phyloP scores from a whole-genome alignment of 2,888 invertebrate species.

The Aporophyla nigra region DNA sequence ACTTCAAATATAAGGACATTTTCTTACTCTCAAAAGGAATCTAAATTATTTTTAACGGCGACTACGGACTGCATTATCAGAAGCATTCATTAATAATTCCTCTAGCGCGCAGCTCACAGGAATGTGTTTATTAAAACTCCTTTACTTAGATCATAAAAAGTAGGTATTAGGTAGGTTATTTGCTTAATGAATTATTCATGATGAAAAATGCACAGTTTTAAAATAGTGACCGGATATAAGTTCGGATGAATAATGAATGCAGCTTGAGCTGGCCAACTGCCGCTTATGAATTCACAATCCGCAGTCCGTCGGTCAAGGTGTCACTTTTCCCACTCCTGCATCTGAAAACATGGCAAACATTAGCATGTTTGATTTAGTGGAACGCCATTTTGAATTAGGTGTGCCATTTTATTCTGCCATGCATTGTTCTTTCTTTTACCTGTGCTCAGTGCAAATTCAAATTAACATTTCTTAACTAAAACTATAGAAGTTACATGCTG shows the following conservation, averaged over 20 bases:
- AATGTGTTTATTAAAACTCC: conserved; percentile 28
- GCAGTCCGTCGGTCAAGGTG: conserved; percentile 24
- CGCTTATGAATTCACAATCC: conserved; percentile 53
- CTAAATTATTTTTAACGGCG: neutral
- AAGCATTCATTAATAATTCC: conserved; percentile 20
- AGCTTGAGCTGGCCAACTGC: conserved; percentile 1
- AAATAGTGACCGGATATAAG: conserved; percentile 51
- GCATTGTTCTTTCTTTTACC: neutral
- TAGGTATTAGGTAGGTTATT: neutral
- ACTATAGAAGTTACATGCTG: neutral
- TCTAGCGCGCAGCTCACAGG: neutral
- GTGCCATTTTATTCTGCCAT: neutral
- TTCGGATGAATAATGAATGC: conserved; percentile 47
- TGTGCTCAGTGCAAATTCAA: neutral
- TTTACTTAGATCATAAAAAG: conserved; percentile 3
- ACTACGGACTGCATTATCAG: conserved; percentile 16
- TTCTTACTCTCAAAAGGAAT: neutral
- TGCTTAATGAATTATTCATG: conserved; percentile 6
- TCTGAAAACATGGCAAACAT: conserved; percentile 15
- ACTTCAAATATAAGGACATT: neutral
- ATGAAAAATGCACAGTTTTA: conserved; percentile 19
- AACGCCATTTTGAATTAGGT: neutral
- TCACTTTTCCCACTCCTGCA: conserved; percentile 17
- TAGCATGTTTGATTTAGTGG: neutral
- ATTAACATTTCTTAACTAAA: neutral